phyloP scores from a whole-genome alignment of 2,113 vertebrate species.

The Myodes glareolus region DNA sequence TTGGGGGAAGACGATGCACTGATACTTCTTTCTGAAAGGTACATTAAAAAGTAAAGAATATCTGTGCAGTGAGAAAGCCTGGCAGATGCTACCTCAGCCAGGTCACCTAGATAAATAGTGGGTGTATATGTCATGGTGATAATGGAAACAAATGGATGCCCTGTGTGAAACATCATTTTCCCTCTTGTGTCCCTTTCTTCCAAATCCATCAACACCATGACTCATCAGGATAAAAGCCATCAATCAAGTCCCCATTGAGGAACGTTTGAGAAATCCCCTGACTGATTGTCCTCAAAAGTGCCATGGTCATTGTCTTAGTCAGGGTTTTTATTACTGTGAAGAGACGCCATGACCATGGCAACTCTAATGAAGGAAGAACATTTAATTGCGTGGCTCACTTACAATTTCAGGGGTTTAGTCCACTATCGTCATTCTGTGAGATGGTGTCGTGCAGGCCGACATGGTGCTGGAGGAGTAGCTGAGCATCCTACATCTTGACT shows the following conservation, averaged over 20 bases:
- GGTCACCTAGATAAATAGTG: not conserved
- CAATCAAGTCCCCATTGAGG: not conserved
- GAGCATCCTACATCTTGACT: not conserved
- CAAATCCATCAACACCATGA: not conserved
- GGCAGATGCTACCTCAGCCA: not conserved
- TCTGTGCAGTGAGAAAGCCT: not conserved
- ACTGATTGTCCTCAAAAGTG: not conserved
- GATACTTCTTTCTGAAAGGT: not conserved
- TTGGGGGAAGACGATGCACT: fast-evolving
- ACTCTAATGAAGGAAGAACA: not conserved
- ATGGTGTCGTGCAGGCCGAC: not conserved
- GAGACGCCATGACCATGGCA: not conserved
- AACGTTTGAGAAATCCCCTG: not conserved
- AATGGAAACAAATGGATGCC: not conserved
- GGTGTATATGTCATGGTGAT: not conserved
- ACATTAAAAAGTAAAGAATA: not conserved
- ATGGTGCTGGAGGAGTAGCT: not conserved
- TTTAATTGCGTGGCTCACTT: not conserved
- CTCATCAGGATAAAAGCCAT: not conserved
- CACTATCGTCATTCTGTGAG: not conserved
- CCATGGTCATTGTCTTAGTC: not conserved
- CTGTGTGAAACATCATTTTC: not conserved
- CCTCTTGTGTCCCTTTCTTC: not conserved
- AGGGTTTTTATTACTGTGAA: not conserved
- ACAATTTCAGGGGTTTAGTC: not conserved